A percentile compares a stretch with the other conserved stretches of the same genome.
Evolutionary conservation across 1,140 invertebrate genomes (phyloP).

Genomic region (Drosophila ananassae): DNA sequence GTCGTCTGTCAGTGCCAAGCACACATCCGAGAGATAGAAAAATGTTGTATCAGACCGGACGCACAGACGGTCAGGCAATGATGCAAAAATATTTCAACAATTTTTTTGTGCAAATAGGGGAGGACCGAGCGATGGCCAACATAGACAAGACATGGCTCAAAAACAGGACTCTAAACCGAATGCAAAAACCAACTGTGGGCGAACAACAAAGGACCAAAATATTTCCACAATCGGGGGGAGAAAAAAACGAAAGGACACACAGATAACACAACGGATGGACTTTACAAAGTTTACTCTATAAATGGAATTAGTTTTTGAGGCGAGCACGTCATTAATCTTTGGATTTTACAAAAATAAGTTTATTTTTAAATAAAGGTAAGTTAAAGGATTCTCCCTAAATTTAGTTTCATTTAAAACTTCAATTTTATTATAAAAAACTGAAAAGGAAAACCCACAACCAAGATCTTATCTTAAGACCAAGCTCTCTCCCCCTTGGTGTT

Average conservation of each 20-base stretch:
- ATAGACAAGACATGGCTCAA: conserved; percentile 43
- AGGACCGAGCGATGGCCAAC: conserved; percentile 22
- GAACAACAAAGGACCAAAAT: conserved; percentile 3
- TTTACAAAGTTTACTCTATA: not conserved
- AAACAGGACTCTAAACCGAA: conserved; percentile 5
- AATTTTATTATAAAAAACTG: conserved; percentile 14
- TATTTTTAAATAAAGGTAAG: too few species aligned
- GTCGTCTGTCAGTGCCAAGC: conserved; percentile 44
- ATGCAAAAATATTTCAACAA: conserved; percentile 53
- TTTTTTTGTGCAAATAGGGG: conserved; percentile 26
- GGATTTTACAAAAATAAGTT: not conserved
- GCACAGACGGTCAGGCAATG: conserved; percentile 34
- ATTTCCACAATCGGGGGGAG: conserved; percentile 3
- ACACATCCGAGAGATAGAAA: conserved; percentile 26
- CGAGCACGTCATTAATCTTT: not conserved
- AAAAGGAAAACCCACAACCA: conserved; percentile 31
- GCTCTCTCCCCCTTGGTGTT: not conserved
- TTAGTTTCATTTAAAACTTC: not conserved
- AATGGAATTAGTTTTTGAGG: not conserved
- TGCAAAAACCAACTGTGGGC: conserved; percentile 12
- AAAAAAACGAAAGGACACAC: not conserved
- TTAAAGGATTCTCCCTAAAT: not conserved
- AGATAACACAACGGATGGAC: conserved; percentile 1
- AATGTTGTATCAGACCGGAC: conserved; percentile 46
- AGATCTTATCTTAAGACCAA: conserved; percentile 14